Percentiles rank a stretch among this genome's conserved stretches.
Evolutionary conservation across 1,140 invertebrate species (phyloP).

Genomic region (Mya arenaria): DNA sequence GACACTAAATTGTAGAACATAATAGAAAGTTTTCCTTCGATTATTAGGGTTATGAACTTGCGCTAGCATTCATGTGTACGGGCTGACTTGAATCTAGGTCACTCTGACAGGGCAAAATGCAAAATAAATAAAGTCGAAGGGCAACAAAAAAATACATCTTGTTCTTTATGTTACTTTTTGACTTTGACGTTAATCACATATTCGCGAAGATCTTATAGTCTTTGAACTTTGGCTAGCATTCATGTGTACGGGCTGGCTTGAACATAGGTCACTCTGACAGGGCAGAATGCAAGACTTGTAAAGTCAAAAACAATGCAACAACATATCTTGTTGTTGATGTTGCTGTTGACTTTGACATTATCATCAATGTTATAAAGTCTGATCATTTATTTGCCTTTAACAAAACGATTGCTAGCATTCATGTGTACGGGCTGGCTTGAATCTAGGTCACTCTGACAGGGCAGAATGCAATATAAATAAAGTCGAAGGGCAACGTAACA

Average conservation of each 20-base stretch:
- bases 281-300: constrained; percentile 31
- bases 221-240: neutral
- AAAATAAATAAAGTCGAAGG: constrained; percentile 3
- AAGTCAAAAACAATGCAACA: too few species aligned
- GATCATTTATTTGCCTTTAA: neutral
- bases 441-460: constrained; percentile 30
- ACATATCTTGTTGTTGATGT: too few species aligned
- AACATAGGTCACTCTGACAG: constrained; percentile 20
- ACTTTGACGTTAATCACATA: too few species aligned
- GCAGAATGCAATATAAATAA: constrained; percentile 31
- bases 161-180: too few species aligned
- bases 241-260: constrained; percentile 31
- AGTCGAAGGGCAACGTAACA: neutral
- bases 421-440: constrained; percentile 28
- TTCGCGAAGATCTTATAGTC: neutral
- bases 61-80: constrained; percentile 50
- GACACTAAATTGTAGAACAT: too few species aligned
- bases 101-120: constrained; percentile 43
- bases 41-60: too few species aligned
- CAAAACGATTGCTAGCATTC: constrained; percentile 26
- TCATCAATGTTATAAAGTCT: too few species aligned
- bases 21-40: too few species aligned
- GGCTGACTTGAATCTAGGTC: constrained; percentile 1
- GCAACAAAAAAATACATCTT: neutral
- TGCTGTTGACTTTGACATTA: neutral